Base-by-base conservation (phyloP, 2,113 vertebrate genomes). In the Manacus vitellinus region DNA sequence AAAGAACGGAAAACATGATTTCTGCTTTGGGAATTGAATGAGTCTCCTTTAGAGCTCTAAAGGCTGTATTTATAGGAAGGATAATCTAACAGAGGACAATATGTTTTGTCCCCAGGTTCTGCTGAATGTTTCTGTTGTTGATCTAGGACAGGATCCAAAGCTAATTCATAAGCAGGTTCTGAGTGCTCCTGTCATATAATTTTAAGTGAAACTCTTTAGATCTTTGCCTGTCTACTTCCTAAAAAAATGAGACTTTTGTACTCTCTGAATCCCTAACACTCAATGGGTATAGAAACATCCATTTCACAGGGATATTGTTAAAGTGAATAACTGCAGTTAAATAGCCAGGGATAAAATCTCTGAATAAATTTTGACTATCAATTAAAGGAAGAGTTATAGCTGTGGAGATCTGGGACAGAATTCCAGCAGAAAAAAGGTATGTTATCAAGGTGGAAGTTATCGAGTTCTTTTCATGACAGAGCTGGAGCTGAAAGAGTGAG, bases 41-140 rank as follows among this genome's bases (percentile, higher is more conserved):
- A 94, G 83, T 44, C 58, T 44, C 83, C 62, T 82, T 75, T 62
- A 87, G 91, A 91, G 54, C 70, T 92, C 62, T 85, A 56, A 89
- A 84, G 73, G 66, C 77, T 94, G 83, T 92, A 96, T 96, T 96
- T 96, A 91, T 96, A 91, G 94, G 92, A 90, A 93, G 65, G 82
- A 92, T 95, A 77, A 92, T 90, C 63, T 65, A 80, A 18, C 81
- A 84, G 47, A 93, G 92, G 85, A 96, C 91, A 94, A 96, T 94
- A 51, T 90, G 87, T 97, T 96, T 95, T 95, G 94, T 92, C 78
- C 93, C 67, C 93, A 91, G 62, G 68, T 95, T 92, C 78, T 93
- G 87, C 55, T 89, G 81, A 88, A 90, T 58, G 78, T 66, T 75
- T 94, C 76, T 85, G 37, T 68, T 96, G 94, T 95, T 96, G 92